Evolutionary conservation across 1,140 invertebrate species (phyloP), one percentile per base, ranked within the genome.

Genomic region (Drosophila kepulauana): DNA sequence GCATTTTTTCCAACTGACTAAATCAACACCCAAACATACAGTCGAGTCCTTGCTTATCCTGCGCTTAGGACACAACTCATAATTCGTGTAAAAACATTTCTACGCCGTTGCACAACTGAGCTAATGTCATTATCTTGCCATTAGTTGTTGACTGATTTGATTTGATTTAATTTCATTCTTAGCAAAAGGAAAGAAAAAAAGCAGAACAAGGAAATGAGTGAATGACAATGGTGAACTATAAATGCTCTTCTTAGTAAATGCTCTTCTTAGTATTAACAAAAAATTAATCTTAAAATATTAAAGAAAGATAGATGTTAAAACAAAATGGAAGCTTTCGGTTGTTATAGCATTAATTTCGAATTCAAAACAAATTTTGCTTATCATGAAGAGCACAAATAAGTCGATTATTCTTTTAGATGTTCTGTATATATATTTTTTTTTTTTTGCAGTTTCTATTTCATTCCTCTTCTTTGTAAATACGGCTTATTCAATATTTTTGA

Each of bases 111-210:
- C 52, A 62, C 82, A 77, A 25, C 69, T 66, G 16, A 54, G 51
- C 62, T 88, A 89, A 88, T 88, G 64, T 61, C 65, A 88, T 88
- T 88, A 81, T 67, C 64, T 63, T 70, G 71, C 80, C 80, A 88
- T 88, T 88, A 88, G 67, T 81, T 89, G 64, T 49, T 78, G 71
- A 58, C 74, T 88, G 84, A 88, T 82, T 88, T 88, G 84, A 88
- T 82, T 88, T 74, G 84, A 82, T 82, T 88, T 81, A 38, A 75
- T 74, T 78, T 71, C 1, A 72, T 76, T 72, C 62, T 71, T 62
- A 20, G 46, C 16, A 59, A n/a, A 65, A 58, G 15, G 1, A 41
- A 62, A 20, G 20, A 20, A 62, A 66, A 41, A 43, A 25, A 51
- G 25, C 38, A 41, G 38, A 28, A 25, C 6, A 41, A 35, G n/a